Base-by-base conservation (phyloP, 1,140 invertebrate species). In the Anastatus disparis region DNA sequence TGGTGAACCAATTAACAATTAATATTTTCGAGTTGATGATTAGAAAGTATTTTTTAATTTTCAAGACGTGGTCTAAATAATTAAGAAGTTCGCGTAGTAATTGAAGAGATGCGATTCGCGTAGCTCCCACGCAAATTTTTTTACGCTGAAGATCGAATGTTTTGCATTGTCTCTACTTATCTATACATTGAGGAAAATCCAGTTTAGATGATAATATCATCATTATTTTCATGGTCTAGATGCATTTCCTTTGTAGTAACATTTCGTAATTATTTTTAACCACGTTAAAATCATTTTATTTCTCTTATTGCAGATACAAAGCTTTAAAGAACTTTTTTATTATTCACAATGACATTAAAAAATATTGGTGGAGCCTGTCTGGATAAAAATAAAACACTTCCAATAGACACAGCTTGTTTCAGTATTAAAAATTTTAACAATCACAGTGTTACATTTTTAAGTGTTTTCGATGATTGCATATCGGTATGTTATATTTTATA, bases 381-480 rank as follows among this genome's bases (percentile, higher is more conserved):
- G 0, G 44, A 76, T 42, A 1, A 69, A 35, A 79, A 80, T 66
- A 40, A 65, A 56, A 70, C 75, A 29, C 78, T 85, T 74, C 78
- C 77, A 66, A 77, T 85, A 64, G 88, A 89, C 69, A 79, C 87
- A 65, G 87, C 87, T 9, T 89, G 87, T 74, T 75, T 89, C 1
- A 85, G 80, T 63, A 77, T 88, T 38, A 0, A 79, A 3, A 88
- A 87, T 74, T 59, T 78, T 7, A 76, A 81, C 52, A 71, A 81
- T 67, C 58, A 71, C 22, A 59, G 48, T 38, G 69, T 85, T 4
- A 69, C 70, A 15, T 78, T 88, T 20, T 84, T 73, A 70, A 82
- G 83, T 8, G 79, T 81, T 52, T 77, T 83, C 44, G 66, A 77
- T 13, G 81, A 87, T 69, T 88, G 87, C 72, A 77, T 83, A 40